These are phyloP conservation scores for Bubo bubo DNA, from an alignment of 2,113 vertebrate species.

Conservation along the genomic window DNA sequence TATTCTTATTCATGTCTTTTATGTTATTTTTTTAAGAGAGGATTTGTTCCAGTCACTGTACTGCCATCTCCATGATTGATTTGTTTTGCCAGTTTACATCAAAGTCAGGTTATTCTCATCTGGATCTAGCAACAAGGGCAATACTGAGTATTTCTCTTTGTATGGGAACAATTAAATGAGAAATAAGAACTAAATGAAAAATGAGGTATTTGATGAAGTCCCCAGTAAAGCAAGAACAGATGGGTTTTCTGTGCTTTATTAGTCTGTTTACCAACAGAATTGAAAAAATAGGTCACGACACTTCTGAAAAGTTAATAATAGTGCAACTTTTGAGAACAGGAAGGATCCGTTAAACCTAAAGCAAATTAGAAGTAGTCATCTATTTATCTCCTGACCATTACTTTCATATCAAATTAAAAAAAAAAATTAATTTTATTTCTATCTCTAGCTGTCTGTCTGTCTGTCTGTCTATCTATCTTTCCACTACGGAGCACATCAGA, in stretches of 20 bases:
- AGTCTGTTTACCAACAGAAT: not conserved
- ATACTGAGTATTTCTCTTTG: not conserved
- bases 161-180: not conserved
- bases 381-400: not conserved
- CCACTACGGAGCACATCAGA: not conserved
- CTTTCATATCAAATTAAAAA: not conserved
- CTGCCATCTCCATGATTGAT: not conserved
- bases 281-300: not conserved
- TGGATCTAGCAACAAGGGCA: not conserved
- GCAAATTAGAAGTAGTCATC: not conserved
- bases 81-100: not conserved
- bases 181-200: not conserved
- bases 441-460: not conserved
- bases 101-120: not conserved
- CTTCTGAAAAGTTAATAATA: not conserved
- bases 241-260: not conserved
- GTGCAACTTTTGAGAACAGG: not conserved
- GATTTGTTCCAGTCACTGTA: not conserved
- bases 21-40: not conserved
- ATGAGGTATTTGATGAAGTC: not conserved
- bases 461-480: not conserved
- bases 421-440: not conserved
- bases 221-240: not conserved
- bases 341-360: not conserved
- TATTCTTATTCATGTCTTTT: not conserved